Percentiles rank a stretch among this genome's conserved stretches.
Evolutionary conservation across 2,113 vertebrate genomes (phyloP).

Genomic region (Scopus umbretta): DNA sequence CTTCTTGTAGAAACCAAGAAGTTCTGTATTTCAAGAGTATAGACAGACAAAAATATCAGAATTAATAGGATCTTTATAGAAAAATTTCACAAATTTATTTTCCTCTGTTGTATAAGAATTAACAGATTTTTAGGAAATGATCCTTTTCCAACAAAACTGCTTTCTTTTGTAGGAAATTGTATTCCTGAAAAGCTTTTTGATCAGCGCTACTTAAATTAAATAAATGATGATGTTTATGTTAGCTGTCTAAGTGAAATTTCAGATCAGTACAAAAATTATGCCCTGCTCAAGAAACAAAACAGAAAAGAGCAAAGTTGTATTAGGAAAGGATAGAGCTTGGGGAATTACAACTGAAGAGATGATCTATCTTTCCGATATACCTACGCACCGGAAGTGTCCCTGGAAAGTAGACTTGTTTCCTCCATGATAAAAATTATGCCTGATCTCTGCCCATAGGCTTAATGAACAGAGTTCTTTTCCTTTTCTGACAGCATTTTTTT

Average conservation of each 20-base stretch:
- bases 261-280: not conserved
- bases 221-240: not conserved
- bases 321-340: not conserved
- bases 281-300: not conserved
- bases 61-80: not conserved
- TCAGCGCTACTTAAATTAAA: not conserved
- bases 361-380: not conserved
- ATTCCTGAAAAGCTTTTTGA: not conserved
- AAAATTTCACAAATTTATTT: not conserved
- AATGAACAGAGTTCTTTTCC: not conserved
- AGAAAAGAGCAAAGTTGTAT: not conserved
- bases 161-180: not conserved
- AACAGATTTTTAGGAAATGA: not conserved
- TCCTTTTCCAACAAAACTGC: not conserved
- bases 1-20: not conserved
- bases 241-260: not conserved
- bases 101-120: not conserved
- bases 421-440: not conserved
- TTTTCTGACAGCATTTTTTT: not conserved
- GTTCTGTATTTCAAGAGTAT: not conserved
- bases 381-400: not conserved
- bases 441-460: not conserved
- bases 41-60: not conserved
- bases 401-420: not conserved
- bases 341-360: not conserved